A percentile compares a stretch with the other conserved stretches of the same genome.
phyloP scores from a whole-genome alignment of 2,113 vertebrate genomes.

The Callaeas wilsoni region DNA sequence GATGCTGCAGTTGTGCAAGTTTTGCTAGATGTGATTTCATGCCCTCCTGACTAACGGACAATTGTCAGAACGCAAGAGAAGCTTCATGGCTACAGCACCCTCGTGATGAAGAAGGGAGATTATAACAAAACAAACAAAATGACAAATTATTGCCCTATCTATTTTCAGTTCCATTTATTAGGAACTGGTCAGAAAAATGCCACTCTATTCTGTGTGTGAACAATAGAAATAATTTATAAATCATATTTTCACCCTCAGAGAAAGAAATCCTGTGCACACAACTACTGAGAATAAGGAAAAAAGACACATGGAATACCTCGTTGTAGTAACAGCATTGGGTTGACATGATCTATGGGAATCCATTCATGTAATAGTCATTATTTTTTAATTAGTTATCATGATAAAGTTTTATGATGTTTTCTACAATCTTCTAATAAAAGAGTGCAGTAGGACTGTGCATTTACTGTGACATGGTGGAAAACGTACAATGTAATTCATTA shows the following conservation, averaged over 20 bases:
- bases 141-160: neutral
- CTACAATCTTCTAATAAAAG: neutral
- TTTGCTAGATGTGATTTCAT: neutral
- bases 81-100: neutral
- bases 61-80: neutral
- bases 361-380: neutral
- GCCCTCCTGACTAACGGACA: neutral
- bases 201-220: neutral
- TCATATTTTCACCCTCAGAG: neutral
- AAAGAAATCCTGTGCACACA: neutral
- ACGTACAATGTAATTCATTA: neutral
- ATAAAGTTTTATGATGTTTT: neutral
- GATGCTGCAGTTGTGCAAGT: neutral
- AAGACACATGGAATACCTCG: neutral
- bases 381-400: neutral
- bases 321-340: neutral
- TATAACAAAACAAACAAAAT: neutral
- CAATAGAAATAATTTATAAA: neutral
- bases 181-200: neutral
- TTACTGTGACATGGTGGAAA: neutral
- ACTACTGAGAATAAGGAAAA: neutral
- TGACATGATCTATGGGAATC: too few species aligned
- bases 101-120: neutral
- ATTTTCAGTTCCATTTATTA: neutral
- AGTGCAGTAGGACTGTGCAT: neutral